Base-by-base conservation (phyloP, 1,140 invertebrate species). In the Drosophila mojavensis region DNA sequence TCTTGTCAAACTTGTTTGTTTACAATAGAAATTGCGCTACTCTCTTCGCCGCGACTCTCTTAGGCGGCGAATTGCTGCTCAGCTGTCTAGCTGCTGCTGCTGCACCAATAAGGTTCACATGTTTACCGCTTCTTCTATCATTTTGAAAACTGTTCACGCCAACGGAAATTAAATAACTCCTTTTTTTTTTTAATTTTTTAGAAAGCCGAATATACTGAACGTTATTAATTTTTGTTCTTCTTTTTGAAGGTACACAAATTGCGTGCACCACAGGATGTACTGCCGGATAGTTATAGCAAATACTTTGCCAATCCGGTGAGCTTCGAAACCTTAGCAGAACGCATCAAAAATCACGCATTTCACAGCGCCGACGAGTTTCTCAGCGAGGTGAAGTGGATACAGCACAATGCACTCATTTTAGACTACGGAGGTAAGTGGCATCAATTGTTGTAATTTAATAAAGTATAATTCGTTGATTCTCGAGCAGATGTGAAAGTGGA, bases 381-480 rank as follows among this genome's bases (percentile, higher is more conserved):
- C 50, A 95, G 96, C 6, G 98, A 99, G 91, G 95, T 96, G 1
- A 97, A 97, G 91, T 98, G 97, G 97, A 97, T 99, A 79, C 94
- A 97, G 51, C 97, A 98, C 90, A 98, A 98, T 97, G 97, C 92
- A 95, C 97, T 81, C 95, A 90, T 92, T 20, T 41, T 98, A 41
- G 98, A 96, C 81, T 97, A 97, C 93, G 96, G 97, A 82, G 94
- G 97, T 98, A 94, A 93, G 48, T 50, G 48, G 48, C 5, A 26
- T 50, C 20, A 17, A 4, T 13, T 26, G 24, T 0, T 45, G 13
- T 6, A n/a, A 50, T 30, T 93, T 95, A 11, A 94, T 17, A 15
- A 51, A n/a, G n/a, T 58, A 95, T 90, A 93, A 13, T 36, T 43
- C 17, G 5, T 33, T n/a, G 13, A 20, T 54, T 30, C 3, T n/a